Conservation (phyloP, 2,797 vertebrate species). For the Sebastes hopkinsi region DNA sequence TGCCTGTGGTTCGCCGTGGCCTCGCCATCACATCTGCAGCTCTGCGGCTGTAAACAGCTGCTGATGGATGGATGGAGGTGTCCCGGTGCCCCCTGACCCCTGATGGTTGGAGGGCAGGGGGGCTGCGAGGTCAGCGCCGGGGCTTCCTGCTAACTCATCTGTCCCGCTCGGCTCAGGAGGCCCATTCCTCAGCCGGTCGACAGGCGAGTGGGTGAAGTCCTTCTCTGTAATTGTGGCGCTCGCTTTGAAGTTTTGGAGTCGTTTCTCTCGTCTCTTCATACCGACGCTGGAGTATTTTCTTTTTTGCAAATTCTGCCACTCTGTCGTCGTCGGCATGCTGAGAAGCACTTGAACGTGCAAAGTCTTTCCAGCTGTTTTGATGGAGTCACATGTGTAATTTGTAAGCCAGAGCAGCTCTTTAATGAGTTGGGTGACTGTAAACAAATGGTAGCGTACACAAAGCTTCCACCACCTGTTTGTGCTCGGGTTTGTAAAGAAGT, state of each 20-base stretch:
- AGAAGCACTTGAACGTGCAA: constrained; percentile 11
- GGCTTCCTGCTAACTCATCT: constrained; percentile 51
- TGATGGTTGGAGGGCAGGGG: constrained; percentile 57
- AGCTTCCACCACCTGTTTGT: constrained; percentile 84
- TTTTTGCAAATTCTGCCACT: not conserved
- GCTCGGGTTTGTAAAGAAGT: constrained; percentile 81
- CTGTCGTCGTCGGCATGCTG: not conserved
- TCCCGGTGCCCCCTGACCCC: constrained; percentile 85
- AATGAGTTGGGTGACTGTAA: constrained; percentile 22
- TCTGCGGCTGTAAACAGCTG: constrained; percentile 61
- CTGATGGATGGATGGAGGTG: constrained; percentile 85
- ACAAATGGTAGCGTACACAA: constrained; percentile 5
- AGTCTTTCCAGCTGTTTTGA: constrained; percentile 42
- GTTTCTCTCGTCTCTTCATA: not conserved
- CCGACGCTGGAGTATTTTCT: not conserved
- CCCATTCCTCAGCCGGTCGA: constrained; percentile 30
- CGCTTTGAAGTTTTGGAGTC: constrained; percentile 41
- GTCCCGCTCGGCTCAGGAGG: constrained; percentile 14
- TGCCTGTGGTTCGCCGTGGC: constrained; percentile 41
- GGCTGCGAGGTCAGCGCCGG: constrained; percentile 32
- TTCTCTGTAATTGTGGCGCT: constrained; percentile 12
- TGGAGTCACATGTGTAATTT: constrained; percentile 23
- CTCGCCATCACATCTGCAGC: constrained; percentile 71
- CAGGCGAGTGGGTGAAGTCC: not conserved
- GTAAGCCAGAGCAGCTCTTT: constrained; percentile 7